Evolutionary conservation across 2,888 invertebrate species (phyloP).

Genomic region (Metacarcinus magister): DNA sequence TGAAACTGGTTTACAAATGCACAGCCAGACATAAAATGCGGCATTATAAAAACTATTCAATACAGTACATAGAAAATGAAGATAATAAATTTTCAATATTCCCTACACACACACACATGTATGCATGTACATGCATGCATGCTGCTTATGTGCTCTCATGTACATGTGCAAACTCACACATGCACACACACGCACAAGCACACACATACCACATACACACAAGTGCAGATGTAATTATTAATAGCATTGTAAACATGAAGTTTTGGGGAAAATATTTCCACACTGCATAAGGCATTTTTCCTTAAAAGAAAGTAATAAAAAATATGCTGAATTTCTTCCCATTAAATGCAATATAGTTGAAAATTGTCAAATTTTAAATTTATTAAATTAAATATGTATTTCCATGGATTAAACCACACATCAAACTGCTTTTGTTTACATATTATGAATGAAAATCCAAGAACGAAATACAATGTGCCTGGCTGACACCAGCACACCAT

Average conservation of each 20-base stretch:
- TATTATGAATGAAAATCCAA: conserved; percentile 1
- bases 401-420: background rate
- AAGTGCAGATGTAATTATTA: background rate
- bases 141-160: background rate
- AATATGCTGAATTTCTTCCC: background rate
- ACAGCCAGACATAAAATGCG: conserved; percentile 76
- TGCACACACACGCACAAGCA: conserved; percentile 27
- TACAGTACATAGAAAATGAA: conserved; percentile 53
- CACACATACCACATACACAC: conserved; percentile 54
- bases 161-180: background rate
- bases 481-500: background rate
- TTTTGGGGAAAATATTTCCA: background rate
- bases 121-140: background rate
- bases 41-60: conserved; percentile 65
- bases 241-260: background rate
- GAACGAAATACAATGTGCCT: background rate
- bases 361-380: conserved; percentile 1
- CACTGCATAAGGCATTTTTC: conserved; percentile 43
- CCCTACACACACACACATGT: background rate
- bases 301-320: background rate
- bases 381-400: background rate
- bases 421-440: background rate
- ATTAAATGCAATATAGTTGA: conserved; percentile 26
- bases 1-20: conserved; percentile 67
- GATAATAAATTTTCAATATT: background rate